Evolutionary conservation across 2,888 invertebrate species (phyloP).

Genomic region (Agonopterix arenella): DNA sequence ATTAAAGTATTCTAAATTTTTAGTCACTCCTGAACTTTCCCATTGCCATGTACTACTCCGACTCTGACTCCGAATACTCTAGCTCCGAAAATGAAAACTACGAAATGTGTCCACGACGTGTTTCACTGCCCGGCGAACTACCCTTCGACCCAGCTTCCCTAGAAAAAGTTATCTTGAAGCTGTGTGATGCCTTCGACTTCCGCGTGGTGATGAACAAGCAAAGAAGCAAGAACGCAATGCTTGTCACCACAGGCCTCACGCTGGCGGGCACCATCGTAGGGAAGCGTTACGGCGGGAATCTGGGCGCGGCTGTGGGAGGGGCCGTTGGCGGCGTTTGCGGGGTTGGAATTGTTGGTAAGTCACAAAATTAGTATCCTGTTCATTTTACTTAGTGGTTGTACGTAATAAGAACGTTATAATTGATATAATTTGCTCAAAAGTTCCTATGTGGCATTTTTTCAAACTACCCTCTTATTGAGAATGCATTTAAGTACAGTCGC

Average conservation of each 20-base stretch:
- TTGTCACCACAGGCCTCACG: constrained; percentile 52
- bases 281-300: constrained; percentile 54
- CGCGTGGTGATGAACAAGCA: constrained; percentile 44
- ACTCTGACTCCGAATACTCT: too few species aligned
- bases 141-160: constrained; percentile 47
- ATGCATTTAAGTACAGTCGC: too few species aligned
- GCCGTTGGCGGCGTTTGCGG: constrained; percentile 62
- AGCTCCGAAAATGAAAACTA: not conserved
- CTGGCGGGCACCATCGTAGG: constrained; percentile 58
- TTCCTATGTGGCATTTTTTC: too few species aligned
- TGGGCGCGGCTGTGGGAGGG: constrained; percentile 57
- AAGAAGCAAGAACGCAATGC: constrained; percentile 34
- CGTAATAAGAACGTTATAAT: too few species aligned
- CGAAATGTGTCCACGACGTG: not conserved
- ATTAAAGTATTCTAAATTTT: too few species aligned
- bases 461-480: too few species aligned
- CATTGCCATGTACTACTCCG: too few species aligned
- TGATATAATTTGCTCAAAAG: too few species aligned
- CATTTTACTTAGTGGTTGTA: not conserved
- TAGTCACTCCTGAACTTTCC: too few species aligned
- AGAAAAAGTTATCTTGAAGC: constrained; percentile 50
- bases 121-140: constrained; percentile 12
- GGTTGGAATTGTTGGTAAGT: constrained; percentile 56
- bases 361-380: not conserved
- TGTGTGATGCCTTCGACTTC: constrained; percentile 57